Evolutionary conservation across 1,140 invertebrate genomes (phyloP), one percentile per base, ranked within the genome.

Genomic region (Phocides pigmalion): DNA sequence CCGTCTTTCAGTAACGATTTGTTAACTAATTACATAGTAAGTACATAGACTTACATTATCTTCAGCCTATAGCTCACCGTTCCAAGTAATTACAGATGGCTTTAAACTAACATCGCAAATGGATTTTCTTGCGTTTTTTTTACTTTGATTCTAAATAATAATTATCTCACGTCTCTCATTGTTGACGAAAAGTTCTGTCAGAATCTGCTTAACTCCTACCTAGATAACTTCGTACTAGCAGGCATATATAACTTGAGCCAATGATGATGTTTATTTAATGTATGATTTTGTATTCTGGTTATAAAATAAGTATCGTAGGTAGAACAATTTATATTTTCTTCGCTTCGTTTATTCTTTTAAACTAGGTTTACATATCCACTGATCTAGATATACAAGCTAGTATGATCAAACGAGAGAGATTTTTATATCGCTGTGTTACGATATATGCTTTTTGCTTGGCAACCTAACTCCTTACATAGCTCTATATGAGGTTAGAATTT

Each of bases 401-500:
- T 32, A 32, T 32, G 28, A 32, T 5, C 28, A 32, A 32, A 32
- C 28, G 28, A 32, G 28, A 32, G 28, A 32, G 28, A 32, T 32
- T 32, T 32, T 32, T 32, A 32, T 32, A 32, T 11, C n/a, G 9
- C 28, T 3, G 2, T 28, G 25, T 28, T 28, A 28, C 25, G 25
- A 28, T 28, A 28, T 28, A 28, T 49, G 25, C 14, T 28, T 28
- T 41, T 62, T 16, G 42, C 62, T 58, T 56, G 20, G 50, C 37
- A 50, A 65, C 39, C 15, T 50, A 59, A n/a, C n/a, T n/a, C 44
- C 41, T 6, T 69, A 58, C 47, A 70, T 62, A 65, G 35, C 25
- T 51, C 42, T 51, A 51, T 73, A 68, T 46, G 66, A 74, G 70
- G 71, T 75, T 74, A 74, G 68, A 76, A 80, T 78, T 62, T 69